Conservation (phyloP, 2,797 vertebrate genomes). For the Vespertilio murinus region DNA sequence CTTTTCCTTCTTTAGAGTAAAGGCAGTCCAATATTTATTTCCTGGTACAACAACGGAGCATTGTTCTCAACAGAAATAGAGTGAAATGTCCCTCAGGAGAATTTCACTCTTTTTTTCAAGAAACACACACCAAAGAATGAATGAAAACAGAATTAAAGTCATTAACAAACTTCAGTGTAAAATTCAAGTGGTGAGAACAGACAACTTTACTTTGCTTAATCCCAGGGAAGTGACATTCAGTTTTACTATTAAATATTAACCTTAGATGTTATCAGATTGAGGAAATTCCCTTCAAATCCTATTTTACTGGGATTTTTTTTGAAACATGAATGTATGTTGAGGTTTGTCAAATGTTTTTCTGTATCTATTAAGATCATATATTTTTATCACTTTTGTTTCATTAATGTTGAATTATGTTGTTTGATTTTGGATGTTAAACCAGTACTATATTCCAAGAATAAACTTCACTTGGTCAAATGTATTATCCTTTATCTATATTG, state of each 20-base stretch:
- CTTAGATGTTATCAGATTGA: not conserved
- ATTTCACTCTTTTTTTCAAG: not conserved
- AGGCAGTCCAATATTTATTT: not conserved
- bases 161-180: not conserved
- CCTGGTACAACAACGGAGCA: not conserved
- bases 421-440: slow-evolving; percentile 54
- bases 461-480: not conserved
- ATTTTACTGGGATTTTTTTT: not conserved
- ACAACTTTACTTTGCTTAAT: not conserved
- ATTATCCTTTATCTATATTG: slow-evolving; percentile 47
- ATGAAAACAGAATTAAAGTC: slow-evolving; percentile 22
- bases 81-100: not conserved
- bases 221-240: not conserved
- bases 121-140: not conserved
- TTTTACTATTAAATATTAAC: not conserved
- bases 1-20: not conserved
- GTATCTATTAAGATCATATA: slow-evolving; percentile 47
- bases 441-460: slow-evolving; percentile 26
- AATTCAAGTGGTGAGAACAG: not conserved
- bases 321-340: not conserved
- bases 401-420: slow-evolving; percentile 56
- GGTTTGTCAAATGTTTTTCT: slow-evolving; percentile 38
- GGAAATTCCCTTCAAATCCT: not conserved
- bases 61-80: not conserved
- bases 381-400: slow-evolving; percentile 41